Conservation (phyloP, 2,113 vertebrate species). For the zebrafish (Danio rerio) region DNA sequence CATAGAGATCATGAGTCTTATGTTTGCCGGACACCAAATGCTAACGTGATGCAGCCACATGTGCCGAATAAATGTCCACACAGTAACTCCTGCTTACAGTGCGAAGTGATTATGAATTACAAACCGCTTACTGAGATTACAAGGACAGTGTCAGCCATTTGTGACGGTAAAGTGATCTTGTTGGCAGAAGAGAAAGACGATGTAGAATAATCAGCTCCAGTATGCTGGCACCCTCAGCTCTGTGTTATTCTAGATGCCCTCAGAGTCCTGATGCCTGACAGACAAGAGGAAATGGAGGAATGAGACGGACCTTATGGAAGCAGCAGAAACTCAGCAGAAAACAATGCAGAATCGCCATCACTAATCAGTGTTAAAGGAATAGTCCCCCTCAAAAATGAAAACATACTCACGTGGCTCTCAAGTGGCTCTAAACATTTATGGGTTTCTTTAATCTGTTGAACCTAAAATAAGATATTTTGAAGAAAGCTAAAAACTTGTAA, state of each 20-base stretch:
- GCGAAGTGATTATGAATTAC: constrained; percentile 51
- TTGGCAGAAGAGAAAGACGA: constrained; percentile 17
- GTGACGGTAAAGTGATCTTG: constrained; percentile 41
- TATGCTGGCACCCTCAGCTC: constrained; percentile 52
- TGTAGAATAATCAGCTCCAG: constrained; percentile 33
- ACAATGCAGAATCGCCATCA: neutral
- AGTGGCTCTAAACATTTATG: too few relatives aligned
- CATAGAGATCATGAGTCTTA: constrained; percentile 11
- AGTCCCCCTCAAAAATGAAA: too few relatives aligned
- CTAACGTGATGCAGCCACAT: constrained; percentile 49
- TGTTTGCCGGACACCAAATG: constrained; percentile 33
- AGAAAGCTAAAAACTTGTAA: too few relatives aligned
- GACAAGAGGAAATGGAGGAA: constrained; percentile 49
- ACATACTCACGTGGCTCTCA: too few relatives aligned
- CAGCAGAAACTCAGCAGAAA: too few relatives aligned
- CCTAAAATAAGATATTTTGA: too few relatives aligned
- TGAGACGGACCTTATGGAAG: constrained; percentile 46
- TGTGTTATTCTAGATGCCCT: constrained; percentile 53
- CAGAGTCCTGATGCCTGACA: constrained; percentile 41
- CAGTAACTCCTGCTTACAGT: constrained; percentile 47
- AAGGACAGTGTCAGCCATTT: neutral
- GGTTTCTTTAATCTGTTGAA: too few relatives aligned
- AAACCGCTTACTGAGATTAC: constrained; percentile 42
- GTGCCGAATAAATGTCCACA: constrained; percentile 50
- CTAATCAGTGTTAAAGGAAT: too few relatives aligned